Base-by-base conservation (phyloP, 2,113 vertebrate species). In the Anser brachyrhynchus region DNA sequence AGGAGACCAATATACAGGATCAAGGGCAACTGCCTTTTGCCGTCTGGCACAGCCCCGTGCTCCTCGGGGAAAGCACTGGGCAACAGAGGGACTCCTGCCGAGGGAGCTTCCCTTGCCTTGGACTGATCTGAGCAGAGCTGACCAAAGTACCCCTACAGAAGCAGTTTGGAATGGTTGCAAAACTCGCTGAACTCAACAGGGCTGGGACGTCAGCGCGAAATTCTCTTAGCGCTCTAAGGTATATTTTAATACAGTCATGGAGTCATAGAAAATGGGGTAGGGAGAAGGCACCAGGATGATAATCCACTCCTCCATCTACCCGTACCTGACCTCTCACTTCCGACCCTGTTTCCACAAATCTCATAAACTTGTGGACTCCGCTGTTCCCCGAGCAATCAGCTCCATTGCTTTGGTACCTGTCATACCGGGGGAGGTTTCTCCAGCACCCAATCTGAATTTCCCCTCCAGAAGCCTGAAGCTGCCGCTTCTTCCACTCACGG, bases 1-100 rank as follows among this genome's bases (percentile, higher is more conserved):
- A 59, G 64, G 37, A 65, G 9, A 54, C 5, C 25, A 2, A 28
- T 9, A 19, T 1, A 0, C 0, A 8, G 59, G 25, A 43, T 43
- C 46, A 59, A 28, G 89, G 12, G 13, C 61, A 2, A 1, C 25
- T 23, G 33, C 25, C 13, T 31, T n/a, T 81, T 49, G 9, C 7
- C 33, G 1, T 17, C 37, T 19, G 2, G 15, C 31, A 9, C 8
- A 66, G 23, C 55, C 26, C 67, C 28, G n/a, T 4, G 61, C 28
- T 81, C 31, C 39, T 5, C 4, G 6, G 55, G 49, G 41, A 25
- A 43, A 11, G 2, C 3, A 1, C 1, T 31, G 52, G 41, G 2
- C 22, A 6, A 31, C 29, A 35, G n/a, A 37, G 20, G 25, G 4
- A 87, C 9, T 67, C 73, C 69, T 57, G 57, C 33, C 64, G 59